phyloP scores from a whole-genome alignment of 2,113 vertebrate species.

The Hyperopisus bebe region DNA sequence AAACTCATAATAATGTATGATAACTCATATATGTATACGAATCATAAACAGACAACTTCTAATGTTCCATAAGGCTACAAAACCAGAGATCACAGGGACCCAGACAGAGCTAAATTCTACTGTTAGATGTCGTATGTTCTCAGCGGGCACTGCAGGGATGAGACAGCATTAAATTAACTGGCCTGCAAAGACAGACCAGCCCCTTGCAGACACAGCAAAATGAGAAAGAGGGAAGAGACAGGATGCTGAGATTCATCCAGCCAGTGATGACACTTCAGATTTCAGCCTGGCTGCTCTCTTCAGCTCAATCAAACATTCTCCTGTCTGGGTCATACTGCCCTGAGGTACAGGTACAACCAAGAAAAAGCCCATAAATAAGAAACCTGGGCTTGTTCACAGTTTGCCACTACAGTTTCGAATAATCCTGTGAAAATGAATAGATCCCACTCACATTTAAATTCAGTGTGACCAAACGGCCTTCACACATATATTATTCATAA shows the following conservation, averaged over 20 bases:
- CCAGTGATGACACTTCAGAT: not conserved
- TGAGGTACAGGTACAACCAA: not conserved
- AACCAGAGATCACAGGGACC: not conserved
- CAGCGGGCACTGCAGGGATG: not conserved
- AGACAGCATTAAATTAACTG: constrained; percentile 7
- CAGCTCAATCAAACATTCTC: not conserved
- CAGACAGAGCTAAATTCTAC: constrained; percentile 22
- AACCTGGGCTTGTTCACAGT: not conserved
- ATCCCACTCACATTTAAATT: not conserved
- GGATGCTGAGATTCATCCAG: not conserved
- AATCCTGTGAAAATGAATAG: not conserved
- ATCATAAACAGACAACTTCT: not conserved
- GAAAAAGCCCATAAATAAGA: not conserved
- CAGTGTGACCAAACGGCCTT: not conserved
- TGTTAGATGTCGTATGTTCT: constrained; percentile 22
- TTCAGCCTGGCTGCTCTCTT: not conserved
- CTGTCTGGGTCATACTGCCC: not conserved
- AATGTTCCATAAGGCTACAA: constrained; percentile 17
- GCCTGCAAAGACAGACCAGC: constrained; percentile 21
- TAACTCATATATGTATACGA: not conserved
- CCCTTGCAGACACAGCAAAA: not conserved
- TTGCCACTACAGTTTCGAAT: not conserved
- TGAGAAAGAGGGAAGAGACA: not conserved
- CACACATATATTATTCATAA: not conserved
- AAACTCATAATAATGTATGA: not conserved